Percentiles rank a stretch among this genome's conserved stretches.
phyloP scores from a whole-genome alignment of 2,113 vertebrate genomes.

The Neotoma lepida region DNA sequence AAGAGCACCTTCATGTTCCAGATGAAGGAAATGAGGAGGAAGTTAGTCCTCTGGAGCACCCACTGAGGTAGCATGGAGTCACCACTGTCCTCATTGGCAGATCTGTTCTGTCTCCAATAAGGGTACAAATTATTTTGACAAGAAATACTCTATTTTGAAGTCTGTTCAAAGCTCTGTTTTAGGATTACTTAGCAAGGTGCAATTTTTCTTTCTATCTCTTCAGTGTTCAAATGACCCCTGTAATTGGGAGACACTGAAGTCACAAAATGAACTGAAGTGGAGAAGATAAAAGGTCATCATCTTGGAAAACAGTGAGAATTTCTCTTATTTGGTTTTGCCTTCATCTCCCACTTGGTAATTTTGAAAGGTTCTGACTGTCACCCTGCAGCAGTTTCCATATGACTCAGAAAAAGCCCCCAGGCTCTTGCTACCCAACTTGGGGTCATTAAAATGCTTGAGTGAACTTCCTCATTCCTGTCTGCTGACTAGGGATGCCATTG shows the following conservation, averaged over 20 bases:
- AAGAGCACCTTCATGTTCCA: neutral
- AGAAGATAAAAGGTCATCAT: conserved; percentile 33
- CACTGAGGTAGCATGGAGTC: neutral
- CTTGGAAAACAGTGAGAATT: conserved; percentile 32
- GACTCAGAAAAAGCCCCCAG: conserved; percentile 64
- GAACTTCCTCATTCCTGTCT: conserved; percentile 45
- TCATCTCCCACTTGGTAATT: conserved; percentile 25
- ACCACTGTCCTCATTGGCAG: neutral
- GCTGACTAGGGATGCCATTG: conserved; percentile 1
- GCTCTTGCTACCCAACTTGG: conserved; percentile 12
- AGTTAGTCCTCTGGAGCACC: neutral
- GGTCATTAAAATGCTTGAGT: conserved; percentile 65
- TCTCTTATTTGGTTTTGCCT: conserved; percentile 7
- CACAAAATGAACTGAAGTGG: conserved; percentile 21
- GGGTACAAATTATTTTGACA: neutral
- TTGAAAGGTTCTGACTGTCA: neutral
- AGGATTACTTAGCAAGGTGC: conserved; percentile 4
- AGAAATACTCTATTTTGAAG: conserved; percentile 34
- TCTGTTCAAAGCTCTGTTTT: conserved; percentile 27
- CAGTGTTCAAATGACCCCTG: neutral
- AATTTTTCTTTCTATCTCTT: conserved; percentile 16
- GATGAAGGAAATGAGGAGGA: neutral
- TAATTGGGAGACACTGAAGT: neutral
- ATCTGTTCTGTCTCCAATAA: neutral
- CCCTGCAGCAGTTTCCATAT: neutral